Conservation (phyloP, 2,113 vertebrate species). For the Jaculus jaculus region DNA sequence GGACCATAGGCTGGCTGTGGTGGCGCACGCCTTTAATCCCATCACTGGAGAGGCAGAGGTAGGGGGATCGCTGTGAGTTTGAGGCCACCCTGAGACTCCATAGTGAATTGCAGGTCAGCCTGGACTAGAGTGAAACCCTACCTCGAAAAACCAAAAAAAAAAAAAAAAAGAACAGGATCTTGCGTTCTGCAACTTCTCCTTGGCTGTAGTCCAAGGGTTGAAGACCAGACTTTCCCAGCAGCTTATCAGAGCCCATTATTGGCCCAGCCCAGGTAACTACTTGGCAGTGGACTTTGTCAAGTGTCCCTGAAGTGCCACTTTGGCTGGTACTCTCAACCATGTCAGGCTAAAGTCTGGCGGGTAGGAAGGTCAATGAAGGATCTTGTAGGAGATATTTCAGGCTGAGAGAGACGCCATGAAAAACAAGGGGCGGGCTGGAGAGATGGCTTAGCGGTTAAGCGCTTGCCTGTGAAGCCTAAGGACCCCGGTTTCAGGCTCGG, state of each 20-base stretch:
- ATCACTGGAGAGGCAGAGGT: too few species aligned
- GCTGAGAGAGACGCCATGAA: not conserved
- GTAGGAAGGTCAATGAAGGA: not conserved
- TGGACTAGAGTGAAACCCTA: too few species aligned
- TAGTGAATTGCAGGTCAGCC: too few species aligned
- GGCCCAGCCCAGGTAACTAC: conserved; percentile 59
- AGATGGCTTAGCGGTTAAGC: too few species aligned
- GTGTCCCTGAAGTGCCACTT: conserved; percentile 41
- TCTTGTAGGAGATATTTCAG: not conserved
- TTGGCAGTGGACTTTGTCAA: conserved; percentile 69
- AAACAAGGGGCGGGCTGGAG: not conserved
- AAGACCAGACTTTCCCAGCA: conserved; percentile 49
- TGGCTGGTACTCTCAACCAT: not conserved
- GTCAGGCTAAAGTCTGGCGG: not conserved
- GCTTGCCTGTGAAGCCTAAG: too few species aligned
- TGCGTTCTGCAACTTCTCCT: conserved; percentile 50
- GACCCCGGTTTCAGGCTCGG: too few species aligned
- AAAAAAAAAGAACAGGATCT: not conserved
- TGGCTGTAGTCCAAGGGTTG: conserved; percentile 74
- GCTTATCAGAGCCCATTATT: conserved; percentile 41
- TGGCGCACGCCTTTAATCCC: too few species aligned
- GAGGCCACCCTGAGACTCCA: too few species aligned
- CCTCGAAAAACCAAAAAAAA: too few species aligned
- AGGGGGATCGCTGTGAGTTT: too few species aligned
- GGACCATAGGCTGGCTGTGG: too few species aligned